Evolutionary conservation across 2,888 invertebrate genomes (phyloP).

Genomic region (Diaphora mendica): DNA sequence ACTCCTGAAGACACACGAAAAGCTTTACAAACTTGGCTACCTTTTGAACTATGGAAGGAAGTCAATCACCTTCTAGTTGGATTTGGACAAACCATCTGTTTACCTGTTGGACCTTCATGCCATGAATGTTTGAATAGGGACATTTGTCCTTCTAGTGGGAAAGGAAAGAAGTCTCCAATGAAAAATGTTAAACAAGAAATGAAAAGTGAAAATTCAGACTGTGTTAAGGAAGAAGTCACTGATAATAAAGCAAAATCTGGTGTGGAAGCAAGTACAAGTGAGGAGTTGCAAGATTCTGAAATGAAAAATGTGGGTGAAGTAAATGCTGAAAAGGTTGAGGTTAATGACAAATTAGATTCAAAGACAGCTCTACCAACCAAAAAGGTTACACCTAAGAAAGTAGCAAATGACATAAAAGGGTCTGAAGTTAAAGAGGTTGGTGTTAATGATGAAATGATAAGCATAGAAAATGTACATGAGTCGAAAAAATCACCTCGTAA

Average conservation of each 20-base stretch:
- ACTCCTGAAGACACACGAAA: constrained; percentile 96
- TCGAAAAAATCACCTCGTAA: constrained; percentile 39
- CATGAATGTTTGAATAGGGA: constrained; percentile 92
- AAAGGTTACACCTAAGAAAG: constrained; percentile 37
- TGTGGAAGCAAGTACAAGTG: constrained; percentile 46
- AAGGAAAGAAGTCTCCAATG: constrained; percentile 71
- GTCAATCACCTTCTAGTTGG: constrained; percentile 97
- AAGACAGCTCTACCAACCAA: constrained; percentile 27
- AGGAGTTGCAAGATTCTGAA: constrained; percentile 18
- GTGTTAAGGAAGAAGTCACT: constrained; percentile 44
- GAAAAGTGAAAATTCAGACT: constrained; percentile 35
- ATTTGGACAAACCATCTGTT: constrained; percentile 98
- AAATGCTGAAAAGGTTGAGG: constrained; percentile 24
- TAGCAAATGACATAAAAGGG: constrained; percentile 9
- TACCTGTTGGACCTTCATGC: constrained; percentile 94
- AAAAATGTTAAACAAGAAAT: constrained; percentile 51
- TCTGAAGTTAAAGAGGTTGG: constrained; percentile 3
- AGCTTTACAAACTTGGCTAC: constrained; percentile 95
- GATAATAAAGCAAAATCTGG: constrained; percentile 53
- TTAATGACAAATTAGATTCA: constrained; percentile 14
- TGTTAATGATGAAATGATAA: constrained; percentile 1
- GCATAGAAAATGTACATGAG: constrained; percentile 14
- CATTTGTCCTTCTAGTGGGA: constrained; percentile 91
- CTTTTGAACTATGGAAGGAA: constrained; percentile 93
- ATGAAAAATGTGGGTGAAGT: constrained; percentile 24